Evolutionary conservation across 2,888 invertebrate genomes (phyloP).

Genomic region (Ophioninae sp.): DNA sequence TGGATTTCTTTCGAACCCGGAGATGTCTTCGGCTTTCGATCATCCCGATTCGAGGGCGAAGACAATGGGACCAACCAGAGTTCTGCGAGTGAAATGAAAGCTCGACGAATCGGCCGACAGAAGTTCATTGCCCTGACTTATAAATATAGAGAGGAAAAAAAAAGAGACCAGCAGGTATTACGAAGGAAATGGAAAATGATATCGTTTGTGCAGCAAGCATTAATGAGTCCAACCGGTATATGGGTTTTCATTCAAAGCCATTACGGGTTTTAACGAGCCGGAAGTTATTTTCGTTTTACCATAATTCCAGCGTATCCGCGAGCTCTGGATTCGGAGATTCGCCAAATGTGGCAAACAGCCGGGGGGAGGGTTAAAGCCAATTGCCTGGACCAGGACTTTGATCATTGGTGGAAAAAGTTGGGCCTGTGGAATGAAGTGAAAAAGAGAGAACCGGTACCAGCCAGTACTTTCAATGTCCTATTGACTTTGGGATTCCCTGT

Average conservation of each 20-base stretch:
- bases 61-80: not conserved
- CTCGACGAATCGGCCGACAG: not conserved
- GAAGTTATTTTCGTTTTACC: conserved; percentile 5
- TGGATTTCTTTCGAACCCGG: not conserved
- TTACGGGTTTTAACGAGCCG: conserved; percentile 32
- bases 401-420: not conserved
- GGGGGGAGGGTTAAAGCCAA: too few species aligned
- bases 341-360: too few species aligned
- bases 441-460: not conserved
- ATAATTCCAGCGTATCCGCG: not conserved
- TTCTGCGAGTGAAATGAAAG: not conserved
- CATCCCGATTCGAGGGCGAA: not conserved
- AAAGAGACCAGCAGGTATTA: not conserved
- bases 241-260: conserved; percentile 33
- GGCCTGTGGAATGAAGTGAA: not conserved
- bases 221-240: conserved; percentile 29
- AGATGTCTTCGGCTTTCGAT: not conserved
- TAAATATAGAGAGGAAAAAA: not conserved
- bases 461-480: not conserved
- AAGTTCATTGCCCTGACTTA: not conserved
- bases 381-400: not conserved
- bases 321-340: not conserved
- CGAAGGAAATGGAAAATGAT: not conserved
- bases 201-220: conserved; percentile 6
- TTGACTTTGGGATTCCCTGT: not conserved